phyloP scores from a whole-genome alignment of 2,888 invertebrate species.

The Synergus umbraculus region DNA sequence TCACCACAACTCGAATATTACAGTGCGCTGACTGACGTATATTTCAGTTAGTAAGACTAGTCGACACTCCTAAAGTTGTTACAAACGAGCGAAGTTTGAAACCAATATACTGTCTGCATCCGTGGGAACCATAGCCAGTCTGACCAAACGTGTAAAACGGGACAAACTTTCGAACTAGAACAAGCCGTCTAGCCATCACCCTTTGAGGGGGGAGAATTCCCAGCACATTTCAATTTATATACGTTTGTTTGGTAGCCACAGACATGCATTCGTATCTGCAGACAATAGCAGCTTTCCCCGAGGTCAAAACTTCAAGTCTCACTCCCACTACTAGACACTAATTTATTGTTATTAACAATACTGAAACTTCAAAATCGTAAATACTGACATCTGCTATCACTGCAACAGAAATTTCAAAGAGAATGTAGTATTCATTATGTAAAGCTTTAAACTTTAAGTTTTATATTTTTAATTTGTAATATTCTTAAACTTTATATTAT shows the following conservation, averaged over 20 bases:
- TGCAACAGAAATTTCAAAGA: too few relatives aligned
- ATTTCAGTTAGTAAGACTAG: slow-evolving; percentile 48
- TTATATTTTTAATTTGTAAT: too few relatives aligned
- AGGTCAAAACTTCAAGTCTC: too few relatives aligned
- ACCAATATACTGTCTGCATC: slow-evolving; percentile 66
- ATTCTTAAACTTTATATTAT: not conserved
- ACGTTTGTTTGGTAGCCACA: slow-evolving; percentile 20
- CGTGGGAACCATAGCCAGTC: slow-evolving; percentile 62
- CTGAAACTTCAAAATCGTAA: not conserved
- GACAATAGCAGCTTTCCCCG: too few relatives aligned
- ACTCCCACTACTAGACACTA: not conserved
- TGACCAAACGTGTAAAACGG: slow-evolving; percentile 71
- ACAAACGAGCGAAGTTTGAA: slow-evolving; percentile 68
- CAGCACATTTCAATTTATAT: slow-evolving; percentile 55
- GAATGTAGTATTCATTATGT: not conserved
- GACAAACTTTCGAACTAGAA: slow-evolving; percentile 76
- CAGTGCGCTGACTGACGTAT: slow-evolving; percentile 52
- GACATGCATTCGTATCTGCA: too few relatives aligned
- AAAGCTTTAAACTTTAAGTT: not conserved
- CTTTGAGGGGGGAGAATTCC: slow-evolving; percentile 57
- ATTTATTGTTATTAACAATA: slow-evolving; percentile 14
- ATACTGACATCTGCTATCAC: too few relatives aligned
- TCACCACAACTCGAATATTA: slow-evolving; percentile 40
- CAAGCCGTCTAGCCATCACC: slow-evolving; percentile 73
- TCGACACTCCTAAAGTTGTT: slow-evolving; percentile 53